phyloP scores from a whole-genome alignment of 2,888 invertebrate species.

The Drosophila vallismaia region DNA sequence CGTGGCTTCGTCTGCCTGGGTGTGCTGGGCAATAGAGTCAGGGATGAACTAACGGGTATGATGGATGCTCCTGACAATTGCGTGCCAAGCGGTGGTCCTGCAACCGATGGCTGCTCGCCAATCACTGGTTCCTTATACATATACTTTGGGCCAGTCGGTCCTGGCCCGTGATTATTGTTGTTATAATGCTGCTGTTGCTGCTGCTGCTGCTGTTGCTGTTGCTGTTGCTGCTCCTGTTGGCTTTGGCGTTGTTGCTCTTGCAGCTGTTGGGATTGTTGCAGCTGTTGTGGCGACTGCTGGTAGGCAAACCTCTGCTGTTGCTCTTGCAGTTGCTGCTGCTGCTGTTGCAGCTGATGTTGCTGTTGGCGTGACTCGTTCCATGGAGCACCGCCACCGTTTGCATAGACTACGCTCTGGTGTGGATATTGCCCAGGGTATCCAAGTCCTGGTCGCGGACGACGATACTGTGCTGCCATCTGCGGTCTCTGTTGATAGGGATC shows the following conservation, averaged over 20 bases:
- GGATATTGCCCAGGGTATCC: not conserved
- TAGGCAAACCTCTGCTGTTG: not conserved
- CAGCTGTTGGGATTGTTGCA: conserved; percentile 1
- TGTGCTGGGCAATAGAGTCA: not conserved
- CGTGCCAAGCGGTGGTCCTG: not conserved
- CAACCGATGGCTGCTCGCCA: not conserved
- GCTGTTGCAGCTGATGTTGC: not conserved
- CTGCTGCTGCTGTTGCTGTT: not conserved
- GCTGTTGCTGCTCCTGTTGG: not conserved
- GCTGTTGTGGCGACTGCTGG: conserved; percentile 1
- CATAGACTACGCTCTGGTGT: not conserved
- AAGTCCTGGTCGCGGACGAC: conserved; percentile 1
- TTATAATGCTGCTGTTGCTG: not conserved
- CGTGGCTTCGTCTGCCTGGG: not conserved
- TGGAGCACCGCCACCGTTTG: not conserved
- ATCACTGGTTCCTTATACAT: not conserved
- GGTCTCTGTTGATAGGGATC: not conserved
- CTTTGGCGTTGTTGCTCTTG: not conserved
- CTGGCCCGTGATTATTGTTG: not conserved
- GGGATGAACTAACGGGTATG: not conserved
- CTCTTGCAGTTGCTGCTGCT: not conserved
- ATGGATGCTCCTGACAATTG: not conserved
- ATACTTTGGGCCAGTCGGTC: not conserved
- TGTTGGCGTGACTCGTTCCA: not conserved
- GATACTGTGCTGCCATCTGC: conserved; percentile 1